Evolutionary conservation across 2,113 vertebrate species (phyloP), one percentile per base, ranked within the genome.

Genomic region (Dicaeum eximium): DNA sequence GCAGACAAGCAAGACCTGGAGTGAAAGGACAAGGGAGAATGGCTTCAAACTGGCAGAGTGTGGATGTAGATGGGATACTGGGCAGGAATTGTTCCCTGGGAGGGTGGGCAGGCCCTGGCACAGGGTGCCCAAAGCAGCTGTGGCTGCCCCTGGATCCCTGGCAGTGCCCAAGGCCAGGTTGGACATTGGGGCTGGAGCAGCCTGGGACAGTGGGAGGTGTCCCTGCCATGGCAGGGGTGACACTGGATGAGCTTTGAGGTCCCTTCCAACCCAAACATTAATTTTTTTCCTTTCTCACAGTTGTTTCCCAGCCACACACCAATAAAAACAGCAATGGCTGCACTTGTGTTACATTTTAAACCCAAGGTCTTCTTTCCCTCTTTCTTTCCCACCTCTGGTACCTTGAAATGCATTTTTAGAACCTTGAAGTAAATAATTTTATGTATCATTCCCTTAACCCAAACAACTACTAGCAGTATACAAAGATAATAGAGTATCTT

Each of bases 231-330:
- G 45, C 51, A 25, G 38, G 31, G 44, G 2, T 40, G 27, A 19
- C 1, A 33, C 2, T 24, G 24, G 23, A 2, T 45, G 28, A 0
- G 0, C 6, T 51, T 60, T 30, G 0, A 44, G 0, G 4, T 33
- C 23, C 19, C 19, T 60, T 58, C 11, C 10, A 51, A 3, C 19
- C 22, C 37, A 58, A 58, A 19, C 19, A 11, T 10, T 60, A 60
- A 15, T 28, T 64, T 14, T 48, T 54, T 13, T 42, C 5, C 2
- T 27, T 58, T 28, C 30, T 21, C 13, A 7, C 8, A 21, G 14
- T 10, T 72, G 24, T 31, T 57, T 53, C 25, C 70, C 11, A 6
- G 7, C 8, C 40, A 15, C 7, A 35, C 4, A 2, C 5, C 30
- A 31, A 31, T 10, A 30, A 4, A 47, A 44, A 33, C 4, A 78